Evolutionary conservation across 2,888 invertebrate species (phyloP).

Genomic region (Chamaedrilus cognettii): DNA sequence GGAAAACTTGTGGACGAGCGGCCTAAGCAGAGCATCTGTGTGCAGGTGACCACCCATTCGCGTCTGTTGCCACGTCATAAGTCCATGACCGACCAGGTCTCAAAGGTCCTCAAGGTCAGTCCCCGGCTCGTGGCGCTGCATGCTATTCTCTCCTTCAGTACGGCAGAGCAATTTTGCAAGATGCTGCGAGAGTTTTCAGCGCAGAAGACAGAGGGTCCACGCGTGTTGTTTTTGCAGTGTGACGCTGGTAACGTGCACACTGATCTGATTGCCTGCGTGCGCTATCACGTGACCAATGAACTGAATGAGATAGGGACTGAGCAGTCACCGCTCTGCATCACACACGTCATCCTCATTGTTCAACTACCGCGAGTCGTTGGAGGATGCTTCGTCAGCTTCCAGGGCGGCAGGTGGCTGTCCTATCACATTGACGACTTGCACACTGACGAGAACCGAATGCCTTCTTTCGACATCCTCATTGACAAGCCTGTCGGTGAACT

Average conservation of each 20-base stretch:
- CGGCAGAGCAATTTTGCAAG: constrained; percentile 51
- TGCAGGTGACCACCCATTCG: constrained; percentile 46
- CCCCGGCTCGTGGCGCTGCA: constrained; percentile 34
- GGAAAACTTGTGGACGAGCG: constrained; percentile 14
- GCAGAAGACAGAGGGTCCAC: no score
- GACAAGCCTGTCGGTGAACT: constrained; percentile 27
- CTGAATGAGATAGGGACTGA: no score
- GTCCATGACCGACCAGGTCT: constrained; percentile 32
- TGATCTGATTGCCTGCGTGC: constrained; percentile 49
- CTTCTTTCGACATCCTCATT: constrained; percentile 20
- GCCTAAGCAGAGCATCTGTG: neutral
- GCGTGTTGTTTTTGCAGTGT: constrained; percentile 51
- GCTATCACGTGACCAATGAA: constrained; percentile 48
- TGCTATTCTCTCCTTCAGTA: constrained; percentile 49
- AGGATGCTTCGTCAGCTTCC: constrained; percentile 49
- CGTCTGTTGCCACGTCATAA: constrained; percentile 43
- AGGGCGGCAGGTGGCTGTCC: constrained; percentile 52
- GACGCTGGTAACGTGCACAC: constrained; percentile 48
- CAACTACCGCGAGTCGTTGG: constrained; percentile 48
- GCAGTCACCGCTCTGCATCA: constrained; percentile 19
- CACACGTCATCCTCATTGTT: constrained; percentile 48
- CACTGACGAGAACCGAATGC: constrained; percentile 16
- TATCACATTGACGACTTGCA: constrained; percentile 51
- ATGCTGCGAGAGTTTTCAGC: constrained; percentile 44
- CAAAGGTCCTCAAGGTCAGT: constrained; percentile 28